A percentile compares a stretch with the other conserved stretches of the same genome.
phyloP scores from a whole-genome alignment of 2,888 invertebrate species.

The Latrodectus elegans region DNA sequence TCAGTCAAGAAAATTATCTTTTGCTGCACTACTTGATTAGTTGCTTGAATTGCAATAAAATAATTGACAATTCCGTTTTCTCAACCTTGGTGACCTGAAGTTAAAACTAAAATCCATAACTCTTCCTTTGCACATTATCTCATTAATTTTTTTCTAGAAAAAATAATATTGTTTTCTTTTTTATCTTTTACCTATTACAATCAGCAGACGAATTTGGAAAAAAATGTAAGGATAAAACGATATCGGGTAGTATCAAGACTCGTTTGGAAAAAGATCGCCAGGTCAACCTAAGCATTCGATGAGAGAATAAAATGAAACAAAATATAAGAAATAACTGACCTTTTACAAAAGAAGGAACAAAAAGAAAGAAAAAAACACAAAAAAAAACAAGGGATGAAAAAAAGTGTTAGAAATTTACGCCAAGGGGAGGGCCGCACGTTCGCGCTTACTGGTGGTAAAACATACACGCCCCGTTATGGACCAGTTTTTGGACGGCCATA shows the following conservation, averaged over 20 bases:
- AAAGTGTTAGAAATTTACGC: constrained; percentile 54
- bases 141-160: too few relatives aligned
- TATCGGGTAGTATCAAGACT: constrained; percentile 24
- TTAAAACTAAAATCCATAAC: too few relatives aligned
- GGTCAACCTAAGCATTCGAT: constrained; percentile 7
- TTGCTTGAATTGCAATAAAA: too few relatives aligned
- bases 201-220: background rate
- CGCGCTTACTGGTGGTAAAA: constrained; percentile 61
- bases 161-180: background rate
- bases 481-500: constrained; percentile 62
- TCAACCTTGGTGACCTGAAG: too few relatives aligned
- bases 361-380: constrained; percentile 4
- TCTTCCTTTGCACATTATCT: too few relatives aligned
- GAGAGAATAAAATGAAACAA: constrained; percentile 5
- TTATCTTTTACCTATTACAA: background rate
- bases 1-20: too few relatives aligned
- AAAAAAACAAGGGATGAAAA: constrained; percentile 8
- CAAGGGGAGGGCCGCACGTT: constrained; percentile 48
- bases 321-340: constrained; percentile 7
- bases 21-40: too few relatives aligned
- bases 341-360: constrained; percentile 1
- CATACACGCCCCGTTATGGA: constrained; percentile 57
- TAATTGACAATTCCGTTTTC: too few relatives aligned
- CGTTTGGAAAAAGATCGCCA: background rate
- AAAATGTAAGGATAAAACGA: background rate